Conservation (phyloP, 1,140 invertebrate genomes). For the Drosophila bifasciata region DNA sequence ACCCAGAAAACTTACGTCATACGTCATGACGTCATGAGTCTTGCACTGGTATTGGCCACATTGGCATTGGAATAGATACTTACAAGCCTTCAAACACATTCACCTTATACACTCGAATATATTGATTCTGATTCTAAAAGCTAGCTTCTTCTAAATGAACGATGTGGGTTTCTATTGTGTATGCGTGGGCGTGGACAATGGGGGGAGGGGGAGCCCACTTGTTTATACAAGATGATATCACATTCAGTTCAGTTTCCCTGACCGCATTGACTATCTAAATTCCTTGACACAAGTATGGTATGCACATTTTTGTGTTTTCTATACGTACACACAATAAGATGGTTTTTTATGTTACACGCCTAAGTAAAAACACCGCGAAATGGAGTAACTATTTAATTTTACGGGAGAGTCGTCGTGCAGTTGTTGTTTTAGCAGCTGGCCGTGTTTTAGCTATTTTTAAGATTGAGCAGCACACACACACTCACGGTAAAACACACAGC, state of each 20-base stretch:
- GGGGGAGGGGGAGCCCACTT: no score
- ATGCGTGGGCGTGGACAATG: not conserved
- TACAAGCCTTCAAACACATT: conserved; percentile 12
- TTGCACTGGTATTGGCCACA: conserved; percentile 16
- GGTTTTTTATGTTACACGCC: conserved; percentile 3
- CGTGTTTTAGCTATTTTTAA: not conserved
- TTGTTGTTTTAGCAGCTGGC: not conserved
- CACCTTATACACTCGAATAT: conserved; percentile 18
- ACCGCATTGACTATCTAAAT: no score
- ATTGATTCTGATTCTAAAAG: conserved; percentile 14
- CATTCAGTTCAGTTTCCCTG: not conserved
- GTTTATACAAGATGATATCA: not conserved
- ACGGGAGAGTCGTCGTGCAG: not conserved
- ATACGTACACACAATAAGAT: conserved; percentile 20
- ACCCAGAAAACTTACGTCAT: conserved; percentile 37
- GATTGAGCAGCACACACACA: not conserved
- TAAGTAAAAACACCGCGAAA: conserved; percentile 8
- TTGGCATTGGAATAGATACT: conserved; percentile 26
- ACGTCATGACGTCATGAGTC: conserved; percentile 8
- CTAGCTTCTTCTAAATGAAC: no score
- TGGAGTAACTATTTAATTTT: conserved; percentile 1
- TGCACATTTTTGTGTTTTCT: not conserved
- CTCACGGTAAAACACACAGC: no score
- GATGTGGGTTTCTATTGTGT: not conserved
- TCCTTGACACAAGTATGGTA: not conserved